These are phyloP conservation scores for Diogma glabrata DNA, from an alignment of 2,888 invertebrate genomes.

Conservation along the genomic window DNA sequence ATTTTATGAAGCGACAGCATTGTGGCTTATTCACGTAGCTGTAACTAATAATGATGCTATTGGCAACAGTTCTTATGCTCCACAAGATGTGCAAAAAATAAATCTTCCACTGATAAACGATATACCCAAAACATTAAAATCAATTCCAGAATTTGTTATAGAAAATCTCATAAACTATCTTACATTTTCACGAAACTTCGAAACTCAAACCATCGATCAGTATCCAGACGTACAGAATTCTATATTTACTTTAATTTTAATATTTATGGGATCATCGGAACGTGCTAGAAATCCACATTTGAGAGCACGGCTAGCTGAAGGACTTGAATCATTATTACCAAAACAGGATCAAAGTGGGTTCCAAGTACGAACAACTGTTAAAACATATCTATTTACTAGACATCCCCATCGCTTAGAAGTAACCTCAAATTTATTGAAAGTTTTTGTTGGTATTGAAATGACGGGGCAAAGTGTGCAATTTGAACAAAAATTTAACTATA, in stretches of 20 bases:
- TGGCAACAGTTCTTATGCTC: slow-evolving; percentile 43
- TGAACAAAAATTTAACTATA: slow-evolving; percentile 94
- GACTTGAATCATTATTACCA: slow-evolving; percentile 76
- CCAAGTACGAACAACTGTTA: slow-evolving; percentile 35
- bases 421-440: slow-evolving; percentile 68
- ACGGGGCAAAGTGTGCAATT: slow-evolving; percentile 92
- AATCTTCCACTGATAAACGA: slow-evolving; percentile 51
- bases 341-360: slow-evolving; percentile 42
- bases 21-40: slow-evolving; percentile 79
- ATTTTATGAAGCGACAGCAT: slow-evolving; percentile 69
- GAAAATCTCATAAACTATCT: slow-evolving; percentile 79
- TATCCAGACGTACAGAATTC: slow-evolving; percentile 52
- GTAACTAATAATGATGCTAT: slow-evolving; percentile 36
- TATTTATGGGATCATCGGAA: slow-evolving; percentile 77
- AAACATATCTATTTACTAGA: slow-evolving; percentile 61
- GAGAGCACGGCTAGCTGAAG: slow-evolving; percentile 81
- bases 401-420: slow-evolving; percentile 68
- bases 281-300: slow-evolving; percentile 85
- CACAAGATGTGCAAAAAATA: slow-evolving; percentile 42
- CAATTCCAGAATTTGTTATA: slow-evolving; percentile 80
- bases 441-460: slow-evolving; percentile 97
- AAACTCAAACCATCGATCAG: slow-evolving; percentile 50
- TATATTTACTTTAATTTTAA: slow-evolving; percentile 65
- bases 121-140: slow-evolving; percentile 51
- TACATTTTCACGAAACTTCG: slow-evolving; percentile 58